Evolutionary conservation across 1,140 invertebrate genomes (phyloP), one percentile per base, ranked within the genome.

Genomic region (Drosophila sechellia): DNA sequence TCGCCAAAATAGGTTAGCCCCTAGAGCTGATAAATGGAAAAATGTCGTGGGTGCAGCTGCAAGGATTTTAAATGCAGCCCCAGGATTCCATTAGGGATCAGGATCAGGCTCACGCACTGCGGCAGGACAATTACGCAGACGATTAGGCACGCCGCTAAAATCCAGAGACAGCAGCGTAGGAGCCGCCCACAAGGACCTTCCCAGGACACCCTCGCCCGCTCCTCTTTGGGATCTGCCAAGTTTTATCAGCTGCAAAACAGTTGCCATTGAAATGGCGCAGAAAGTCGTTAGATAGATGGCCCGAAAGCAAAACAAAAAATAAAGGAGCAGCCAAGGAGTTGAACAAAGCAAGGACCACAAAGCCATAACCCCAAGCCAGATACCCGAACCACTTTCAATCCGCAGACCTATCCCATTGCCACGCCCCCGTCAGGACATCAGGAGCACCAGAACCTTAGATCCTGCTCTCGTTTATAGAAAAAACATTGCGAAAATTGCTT

Each of bases 161-260:
- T 66, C 56, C 83, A 68, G 31, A 56, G 54, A 49, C 65, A 56
- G 25, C 56, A 46, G 31, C 46, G 13, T 15, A 34, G 45, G 42
- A 43, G 17, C 27, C 25, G 31, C 35, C 35, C 37, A 46, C 49
- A 48, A 69, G 50, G 64, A 61, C 48, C 60, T 54, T 37, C 35
- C 4, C 52, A 55, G 39, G 34, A 77, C 56, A 54, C 52, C 70
- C 71, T 53, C 42, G 50, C 46, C 35, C 13, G 13, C 37, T 25
- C 20, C 57, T 43, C 25, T 35, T 59, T 45, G 35, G 71, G 75
- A 75, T 78, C 86, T 78, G 77, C 66, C 78, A 89, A 89, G 60
- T 87, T 90, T 90, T 90, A 90, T 90, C 86, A 90, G 86, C 86
- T 81, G 81, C 69, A 70, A 84, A 81, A 90, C 86, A 90, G 86